Conservation (phyloP, 2,797 vertebrate genomes). For the Cyprinella venusta region DNA sequence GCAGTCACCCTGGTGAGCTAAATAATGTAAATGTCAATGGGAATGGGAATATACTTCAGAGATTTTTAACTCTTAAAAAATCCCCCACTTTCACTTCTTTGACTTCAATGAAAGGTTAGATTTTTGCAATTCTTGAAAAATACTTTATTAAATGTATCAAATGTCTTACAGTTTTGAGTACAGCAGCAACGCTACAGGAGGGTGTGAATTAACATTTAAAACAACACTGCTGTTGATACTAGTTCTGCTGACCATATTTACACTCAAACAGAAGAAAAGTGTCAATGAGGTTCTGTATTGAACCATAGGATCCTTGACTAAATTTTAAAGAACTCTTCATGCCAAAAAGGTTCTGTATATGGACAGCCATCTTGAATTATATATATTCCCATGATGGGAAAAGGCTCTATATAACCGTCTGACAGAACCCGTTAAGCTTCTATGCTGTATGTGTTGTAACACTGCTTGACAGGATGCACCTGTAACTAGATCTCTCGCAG, state of each 20-base stretch:
- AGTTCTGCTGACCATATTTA: neutral
- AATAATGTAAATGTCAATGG: too few species aligned
- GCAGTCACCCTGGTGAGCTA: too few species aligned
- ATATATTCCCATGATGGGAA: neutral
- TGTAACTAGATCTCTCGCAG: neutral
- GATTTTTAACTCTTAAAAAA: too few species aligned
- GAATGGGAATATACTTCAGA: too few species aligned
- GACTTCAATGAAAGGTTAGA: too few species aligned
- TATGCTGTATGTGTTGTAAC: neutral
- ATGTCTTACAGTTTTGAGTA: neutral
- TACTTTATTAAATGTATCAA: neutral
- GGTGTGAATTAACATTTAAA: neutral
- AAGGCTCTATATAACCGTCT: neutral
- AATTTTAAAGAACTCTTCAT: too few species aligned
- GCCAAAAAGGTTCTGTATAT: too few species aligned
- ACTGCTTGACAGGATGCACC: conserved; percentile 1
- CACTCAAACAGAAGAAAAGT: too few species aligned
- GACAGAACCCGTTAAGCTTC: neutral
- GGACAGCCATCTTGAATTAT: too few species aligned
- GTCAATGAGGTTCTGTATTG: too few species aligned
- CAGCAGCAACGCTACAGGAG: neutral
- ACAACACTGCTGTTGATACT: neutral
- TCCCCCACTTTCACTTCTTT: too few species aligned
- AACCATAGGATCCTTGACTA: too few species aligned
- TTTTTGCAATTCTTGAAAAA: neutral